Percentiles rank a stretch among this genome's conserved stretches.
phyloP scores from a whole-genome alignment of 2,888 invertebrate genomes.

The Mechanitis messenoides region DNA sequence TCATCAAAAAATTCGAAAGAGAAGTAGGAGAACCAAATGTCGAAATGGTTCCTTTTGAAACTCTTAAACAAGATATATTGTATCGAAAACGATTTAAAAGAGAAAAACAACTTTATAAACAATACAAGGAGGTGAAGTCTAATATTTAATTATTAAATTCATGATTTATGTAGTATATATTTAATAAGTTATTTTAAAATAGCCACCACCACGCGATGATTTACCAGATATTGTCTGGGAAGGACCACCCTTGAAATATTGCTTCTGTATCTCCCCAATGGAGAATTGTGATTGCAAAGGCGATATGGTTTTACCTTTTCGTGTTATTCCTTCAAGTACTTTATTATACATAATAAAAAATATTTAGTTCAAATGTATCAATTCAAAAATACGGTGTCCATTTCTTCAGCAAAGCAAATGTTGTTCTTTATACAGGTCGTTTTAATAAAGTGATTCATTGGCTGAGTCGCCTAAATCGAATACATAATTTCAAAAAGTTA shows the following conservation, averaged over 20 bases:
- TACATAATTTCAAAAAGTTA: no score
- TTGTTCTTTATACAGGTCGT: no score
- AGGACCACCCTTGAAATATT: constrained; percentile 22
- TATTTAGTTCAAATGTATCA: not conserved
- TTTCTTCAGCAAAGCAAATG: no score
- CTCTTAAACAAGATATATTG: not conserved
- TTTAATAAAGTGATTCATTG: no score
- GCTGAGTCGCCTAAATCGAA: no score
- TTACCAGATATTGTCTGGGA: constrained; percentile 19
- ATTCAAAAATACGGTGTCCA: not conserved
- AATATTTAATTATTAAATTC: no score
- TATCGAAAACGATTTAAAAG: constrained; percentile 1
- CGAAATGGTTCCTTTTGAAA: not conserved
- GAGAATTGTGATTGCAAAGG: constrained; percentile 28
- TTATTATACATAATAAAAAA: not conserved
- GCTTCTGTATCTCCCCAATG: constrained; percentile 20
- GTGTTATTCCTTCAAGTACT: constrained; percentile 26
- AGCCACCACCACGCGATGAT: constrained; percentile 2
- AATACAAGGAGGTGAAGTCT: constrained; percentile 2
- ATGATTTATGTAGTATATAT: not conserved
- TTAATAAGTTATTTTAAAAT: not conserved
- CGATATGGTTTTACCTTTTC: constrained; percentile 20
- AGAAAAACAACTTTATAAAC: constrained; percentile 4
- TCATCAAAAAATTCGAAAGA: constrained; percentile 27
- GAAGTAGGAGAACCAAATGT: constrained; percentile 23